Evolutionary conservation across 1,140 invertebrate species (phyloP).

Genomic region (Calycopis cecrops): DNA sequence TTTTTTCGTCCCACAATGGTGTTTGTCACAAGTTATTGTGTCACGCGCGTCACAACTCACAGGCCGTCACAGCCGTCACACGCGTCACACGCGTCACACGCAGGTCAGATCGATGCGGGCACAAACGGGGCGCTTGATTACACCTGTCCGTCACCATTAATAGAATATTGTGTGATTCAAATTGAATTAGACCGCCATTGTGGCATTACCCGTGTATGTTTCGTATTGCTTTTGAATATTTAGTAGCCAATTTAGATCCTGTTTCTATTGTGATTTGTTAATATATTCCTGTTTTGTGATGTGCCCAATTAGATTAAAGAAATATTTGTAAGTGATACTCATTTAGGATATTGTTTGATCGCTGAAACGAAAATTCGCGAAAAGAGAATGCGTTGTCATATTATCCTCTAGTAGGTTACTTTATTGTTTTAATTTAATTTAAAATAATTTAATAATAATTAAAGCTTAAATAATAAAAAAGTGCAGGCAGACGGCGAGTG

Average conservation of each 20-base stretch:
- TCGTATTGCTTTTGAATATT: constrained; percentile 71
- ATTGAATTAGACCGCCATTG: constrained; percentile 68
- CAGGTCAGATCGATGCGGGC: constrained; percentile 42
- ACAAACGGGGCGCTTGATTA: constrained; percentile 58
- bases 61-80: constrained; percentile 21
- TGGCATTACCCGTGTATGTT: constrained; percentile 61
- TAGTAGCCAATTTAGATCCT: constrained; percentile 67
- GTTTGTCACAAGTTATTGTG: not conserved
- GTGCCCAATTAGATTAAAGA: not conserved
- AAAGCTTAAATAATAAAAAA: too few relatives aligned
- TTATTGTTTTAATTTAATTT: too few relatives aligned
- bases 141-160: constrained; percentile 70
- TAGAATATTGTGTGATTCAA: constrained; percentile 72
- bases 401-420: too few relatives aligned
- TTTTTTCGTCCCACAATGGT: too few relatives aligned
- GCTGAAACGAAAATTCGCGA: too few relatives aligned
- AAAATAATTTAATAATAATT: too few relatives aligned
- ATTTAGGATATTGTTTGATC: too few relatives aligned
- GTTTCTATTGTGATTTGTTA: constrained; percentile 60
- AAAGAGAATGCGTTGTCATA: too few relatives aligned
- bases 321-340: too few relatives aligned
- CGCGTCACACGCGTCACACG: constrained; percentile 30
- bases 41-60: constrained; percentile 15
- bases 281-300: constrained; percentile 27
- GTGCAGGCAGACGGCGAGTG: too few relatives aligned